Percentiles rank a stretch among this genome's conserved stretches.
Evolutionary conservation across 2,797 vertebrate species (phyloP).

Genomic region (Poecile montanus): DNA sequence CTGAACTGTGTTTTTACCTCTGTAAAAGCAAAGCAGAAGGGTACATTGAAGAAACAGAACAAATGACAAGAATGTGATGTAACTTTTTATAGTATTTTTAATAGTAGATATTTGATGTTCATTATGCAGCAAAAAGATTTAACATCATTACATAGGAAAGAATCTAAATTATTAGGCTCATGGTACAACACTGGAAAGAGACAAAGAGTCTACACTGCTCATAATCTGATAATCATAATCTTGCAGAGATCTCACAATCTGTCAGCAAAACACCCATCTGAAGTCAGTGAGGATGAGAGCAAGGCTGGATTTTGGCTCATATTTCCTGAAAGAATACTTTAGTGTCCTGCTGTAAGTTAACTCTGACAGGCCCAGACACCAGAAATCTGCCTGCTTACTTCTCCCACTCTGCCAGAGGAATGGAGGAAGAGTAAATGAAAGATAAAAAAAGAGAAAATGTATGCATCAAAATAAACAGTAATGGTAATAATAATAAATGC

Average conservation of each 20-base stretch:
- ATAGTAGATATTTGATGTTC: neutral
- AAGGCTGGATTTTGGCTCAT: neutral
- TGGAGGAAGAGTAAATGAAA: neutral
- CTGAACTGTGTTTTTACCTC: constrained; percentile 8
- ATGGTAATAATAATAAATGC: neutral
- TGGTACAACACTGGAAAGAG: neutral
- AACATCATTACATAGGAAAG: neutral
- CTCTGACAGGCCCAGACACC: accelerated
- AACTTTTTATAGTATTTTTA: constrained; percentile 20
- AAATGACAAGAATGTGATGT: constrained; percentile 17
- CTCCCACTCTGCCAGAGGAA: neutral
- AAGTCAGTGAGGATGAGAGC: neutral
- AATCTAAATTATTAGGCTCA: neutral
- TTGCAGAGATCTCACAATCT: neutral
- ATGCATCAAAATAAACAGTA: neutral
- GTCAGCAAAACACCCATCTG: neutral
- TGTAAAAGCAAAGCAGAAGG: constrained; percentile 32
- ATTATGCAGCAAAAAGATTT: constrained; percentile 33
- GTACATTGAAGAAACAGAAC: constrained; percentile 43
- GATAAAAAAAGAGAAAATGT: neutral
- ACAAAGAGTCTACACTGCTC: neutral
- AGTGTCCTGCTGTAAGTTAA: neutral
- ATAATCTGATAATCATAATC: neutral
- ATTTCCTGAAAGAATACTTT: neutral
- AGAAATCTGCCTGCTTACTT: neutral